Base-by-base conservation (phyloP, 2,888 invertebrate genomes). In the Lymantria dispar region DNA sequence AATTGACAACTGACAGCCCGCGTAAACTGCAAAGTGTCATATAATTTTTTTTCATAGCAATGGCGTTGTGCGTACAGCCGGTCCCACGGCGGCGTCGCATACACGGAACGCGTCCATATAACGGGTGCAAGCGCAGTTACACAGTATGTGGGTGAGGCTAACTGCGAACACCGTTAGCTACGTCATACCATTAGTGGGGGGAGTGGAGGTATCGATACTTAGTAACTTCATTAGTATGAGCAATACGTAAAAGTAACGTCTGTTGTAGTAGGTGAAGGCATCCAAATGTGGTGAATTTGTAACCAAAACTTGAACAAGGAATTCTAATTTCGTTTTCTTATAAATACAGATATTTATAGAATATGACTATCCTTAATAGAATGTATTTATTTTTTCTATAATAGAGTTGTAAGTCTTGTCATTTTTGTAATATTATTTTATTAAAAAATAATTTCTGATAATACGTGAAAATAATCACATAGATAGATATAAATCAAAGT, bases 81-180 rank as follows among this genome's bases (percentile, higher is more conserved):
- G 80, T 80, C 80, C 73, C 80, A 78, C 80, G 22, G 22, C n/a
- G 78, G 67, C 73, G 73, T 65, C 67, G 70, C 62, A 65, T 65
- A 64, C 68, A 68, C 57, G 83, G 84, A 87, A 76, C 81, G 82
- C 84, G 87, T 79, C 76, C 87, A 77, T 72, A 81, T 90, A 90
- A 90, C 89, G 89, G 87, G 68, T 73, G 73, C 71, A 72, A 70
- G 80, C 80, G 81, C 85, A 88, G 88, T 88, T 87, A 87, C 75
- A 69, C 80, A 74, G 87, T 87, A 89, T 89, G 90, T 90, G 88
- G 90, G 90, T 89, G 88, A 89, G 81, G 75, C 81, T 83, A 83
- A 83, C 84, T 80, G 79, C 78, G 74, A 57, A 67, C 78, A 84
- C 89, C 88, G 88, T 88, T 89, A 88, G 70, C 47, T 67, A 83